Conservation (phyloP, 2,888 invertebrate species). For the Polyploca ridens region DNA sequence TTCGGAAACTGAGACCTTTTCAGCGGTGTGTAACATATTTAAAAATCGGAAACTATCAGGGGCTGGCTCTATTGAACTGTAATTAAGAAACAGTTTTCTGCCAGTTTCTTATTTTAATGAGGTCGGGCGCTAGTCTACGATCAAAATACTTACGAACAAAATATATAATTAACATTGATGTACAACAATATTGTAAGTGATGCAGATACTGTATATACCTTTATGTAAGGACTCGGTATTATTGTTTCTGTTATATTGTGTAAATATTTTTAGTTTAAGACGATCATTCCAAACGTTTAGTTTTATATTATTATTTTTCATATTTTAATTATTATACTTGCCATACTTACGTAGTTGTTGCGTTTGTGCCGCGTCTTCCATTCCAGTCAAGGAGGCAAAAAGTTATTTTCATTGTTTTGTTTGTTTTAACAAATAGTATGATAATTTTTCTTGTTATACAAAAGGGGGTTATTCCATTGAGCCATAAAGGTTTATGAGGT, state of each 20-base stretch:
- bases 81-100: not conserved
- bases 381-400: constrained; percentile 60
- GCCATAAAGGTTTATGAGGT: constrained; percentile 48
- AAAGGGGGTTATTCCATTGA: constrained; percentile 46
- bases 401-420: constrained; percentile 75
- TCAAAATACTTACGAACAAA: constrained; percentile 14
- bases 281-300: constrained; percentile 79
- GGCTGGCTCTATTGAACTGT: not conserved
- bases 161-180: constrained; percentile 20
- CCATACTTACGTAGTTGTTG: constrained; percentile 77
- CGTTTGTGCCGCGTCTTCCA: constrained; percentile 74
- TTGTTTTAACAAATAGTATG: constrained; percentile 73
- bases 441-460: constrained; percentile 68
- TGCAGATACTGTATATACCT: constrained; percentile 31
- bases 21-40: not conserved
- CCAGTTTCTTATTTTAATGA: constrained; percentile 8
- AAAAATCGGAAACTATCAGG: not conserved
- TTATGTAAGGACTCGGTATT: constrained; percentile 37
- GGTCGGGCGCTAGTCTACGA: constrained; percentile 13
- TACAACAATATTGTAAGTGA: constrained; percentile 46
- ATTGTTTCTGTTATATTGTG: constrained; percentile 77
- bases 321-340: constrained; percentile 78
- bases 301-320: constrained; percentile 74
- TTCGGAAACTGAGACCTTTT: constrained; percentile 5
- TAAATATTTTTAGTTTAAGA: constrained; percentile 73